Percentiles rank a stretch among this genome's conserved stretches.
Conservation (phyloP, 2,888 invertebrate species). For the Heliconius charithonia region DNA sequence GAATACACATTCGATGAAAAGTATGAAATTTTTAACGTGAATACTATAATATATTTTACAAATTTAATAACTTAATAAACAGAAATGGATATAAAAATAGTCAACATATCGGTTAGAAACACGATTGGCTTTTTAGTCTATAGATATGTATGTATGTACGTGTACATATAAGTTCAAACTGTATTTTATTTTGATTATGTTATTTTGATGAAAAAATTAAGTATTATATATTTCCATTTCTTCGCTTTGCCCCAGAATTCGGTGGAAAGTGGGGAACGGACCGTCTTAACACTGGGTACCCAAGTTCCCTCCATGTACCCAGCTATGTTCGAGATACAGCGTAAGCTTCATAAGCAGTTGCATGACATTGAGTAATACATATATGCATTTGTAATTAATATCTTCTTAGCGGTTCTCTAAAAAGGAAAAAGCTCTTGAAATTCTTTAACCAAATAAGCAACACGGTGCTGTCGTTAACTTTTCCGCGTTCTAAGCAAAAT, state of each 20-base stretch:
- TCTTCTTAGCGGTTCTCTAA: neutral
- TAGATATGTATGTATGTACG: neutral
- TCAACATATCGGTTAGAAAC: neutral
- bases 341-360: too few species aligned
- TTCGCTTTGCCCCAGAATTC: neutral
- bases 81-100: neutral
- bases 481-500: constrained; percentile 16
- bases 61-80: neutral
- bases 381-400: neutral
- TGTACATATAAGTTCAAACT: neutral
- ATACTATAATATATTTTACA: neutral
- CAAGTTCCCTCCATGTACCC: neutral
- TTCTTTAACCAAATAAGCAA: constrained; percentile 10
- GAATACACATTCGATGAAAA: constrained; percentile 16
- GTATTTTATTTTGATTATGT: too few species aligned
- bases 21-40: constrained; percentile 3
- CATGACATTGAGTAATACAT: too few species aligned
- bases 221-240: too few species aligned
- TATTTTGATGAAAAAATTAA: too few species aligned
- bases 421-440: constrained; percentile 19
- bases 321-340: neutral
- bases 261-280: neutral
- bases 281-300: neutral
- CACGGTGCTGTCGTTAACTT: neutral
- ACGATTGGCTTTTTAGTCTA: neutral